Conservation (phyloP, 1,140 invertebrate species). For the Magallana ariakensis region DNA sequence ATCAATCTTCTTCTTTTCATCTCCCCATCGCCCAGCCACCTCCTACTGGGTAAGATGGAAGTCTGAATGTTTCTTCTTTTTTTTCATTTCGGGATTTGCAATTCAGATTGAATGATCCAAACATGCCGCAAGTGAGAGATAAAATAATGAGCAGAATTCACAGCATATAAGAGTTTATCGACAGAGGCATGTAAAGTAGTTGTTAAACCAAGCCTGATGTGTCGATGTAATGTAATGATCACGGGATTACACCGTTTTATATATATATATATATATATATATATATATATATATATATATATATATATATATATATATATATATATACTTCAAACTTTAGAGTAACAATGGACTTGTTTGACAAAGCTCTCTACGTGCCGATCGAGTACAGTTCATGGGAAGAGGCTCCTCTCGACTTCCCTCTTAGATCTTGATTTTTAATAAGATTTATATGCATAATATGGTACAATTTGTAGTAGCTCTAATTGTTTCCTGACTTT, state of each 20-base stretch:
- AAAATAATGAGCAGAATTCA: neutral
- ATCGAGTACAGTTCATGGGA: neutral
- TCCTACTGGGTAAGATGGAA: neutral
- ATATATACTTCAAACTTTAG: too few relatives aligned
- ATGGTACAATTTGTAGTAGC: neutral
- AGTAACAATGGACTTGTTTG: too few relatives aligned
- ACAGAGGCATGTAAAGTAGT: too few relatives aligned
- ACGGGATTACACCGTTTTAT: too few relatives aligned
- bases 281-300: too few relatives aligned
- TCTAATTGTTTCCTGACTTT: conserved; percentile 14
- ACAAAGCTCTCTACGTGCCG: too few relatives aligned
- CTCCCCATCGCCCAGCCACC: conserved; percentile 1
- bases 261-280: too few relatives aligned
- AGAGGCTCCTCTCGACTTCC: neutral
- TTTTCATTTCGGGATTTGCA: conserved; percentile 7
- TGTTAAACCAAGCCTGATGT: too few relatives aligned
- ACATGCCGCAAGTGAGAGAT: conserved; percentile 15
- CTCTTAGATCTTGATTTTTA: conserved; percentile 5
- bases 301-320: too few relatives aligned
- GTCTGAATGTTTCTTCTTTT: neutral
- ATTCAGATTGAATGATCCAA: neutral
- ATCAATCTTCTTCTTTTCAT: conserved; percentile 20
- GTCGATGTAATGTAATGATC: too few relatives aligned
- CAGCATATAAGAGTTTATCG: neutral
- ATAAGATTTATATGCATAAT: conserved; percentile 17